phyloP scores from a whole-genome alignment of 2,113 vertebrate species.

The Kobus ellipsiprymnus region DNA sequence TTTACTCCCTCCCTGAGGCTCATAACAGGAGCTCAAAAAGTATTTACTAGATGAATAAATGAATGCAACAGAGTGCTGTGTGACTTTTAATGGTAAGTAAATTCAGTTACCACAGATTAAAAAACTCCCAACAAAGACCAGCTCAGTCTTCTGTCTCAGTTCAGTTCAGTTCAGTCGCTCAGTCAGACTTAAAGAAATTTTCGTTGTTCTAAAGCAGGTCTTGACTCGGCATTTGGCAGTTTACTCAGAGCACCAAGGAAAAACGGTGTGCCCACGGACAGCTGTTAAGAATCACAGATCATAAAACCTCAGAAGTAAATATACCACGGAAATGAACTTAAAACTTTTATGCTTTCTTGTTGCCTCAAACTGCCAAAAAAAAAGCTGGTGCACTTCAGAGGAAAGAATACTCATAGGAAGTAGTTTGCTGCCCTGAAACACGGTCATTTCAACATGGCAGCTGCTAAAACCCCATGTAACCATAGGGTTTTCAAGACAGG shows the following conservation, averaged over 20 bases:
- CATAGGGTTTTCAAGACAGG: conserved; percentile 34
- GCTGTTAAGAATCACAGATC: conserved; percentile 19
- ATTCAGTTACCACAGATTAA: conserved; percentile 23
- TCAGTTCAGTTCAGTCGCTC: too few species aligned
- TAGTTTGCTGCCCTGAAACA: conserved; percentile 36
- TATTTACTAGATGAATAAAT: conserved; percentile 29
- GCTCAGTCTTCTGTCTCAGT: conserved; percentile 14
- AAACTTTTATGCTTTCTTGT: neutral
- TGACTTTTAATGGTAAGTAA: conserved; percentile 20
- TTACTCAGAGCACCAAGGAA: conserved; percentile 22
- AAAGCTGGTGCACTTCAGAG: neutral
- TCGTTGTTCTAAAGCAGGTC: neutral
- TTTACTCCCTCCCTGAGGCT: neutral
- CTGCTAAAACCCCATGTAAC: conserved; percentile 22
- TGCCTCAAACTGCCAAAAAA: conserved; percentile 24
- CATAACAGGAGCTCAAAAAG: neutral
- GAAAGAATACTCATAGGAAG: neutral
- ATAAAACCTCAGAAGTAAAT: conserved; percentile 15
- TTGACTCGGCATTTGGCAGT: neutral
- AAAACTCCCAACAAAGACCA: conserved; percentile 31
- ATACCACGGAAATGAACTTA: neutral
- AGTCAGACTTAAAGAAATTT: neutral
- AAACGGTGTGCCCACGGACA: neutral
- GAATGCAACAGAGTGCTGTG: neutral
- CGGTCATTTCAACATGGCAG: conserved; percentile 10